phyloP scores from a whole-genome alignment of 2,888 invertebrate species.

The Diaperis boleti region DNA sequence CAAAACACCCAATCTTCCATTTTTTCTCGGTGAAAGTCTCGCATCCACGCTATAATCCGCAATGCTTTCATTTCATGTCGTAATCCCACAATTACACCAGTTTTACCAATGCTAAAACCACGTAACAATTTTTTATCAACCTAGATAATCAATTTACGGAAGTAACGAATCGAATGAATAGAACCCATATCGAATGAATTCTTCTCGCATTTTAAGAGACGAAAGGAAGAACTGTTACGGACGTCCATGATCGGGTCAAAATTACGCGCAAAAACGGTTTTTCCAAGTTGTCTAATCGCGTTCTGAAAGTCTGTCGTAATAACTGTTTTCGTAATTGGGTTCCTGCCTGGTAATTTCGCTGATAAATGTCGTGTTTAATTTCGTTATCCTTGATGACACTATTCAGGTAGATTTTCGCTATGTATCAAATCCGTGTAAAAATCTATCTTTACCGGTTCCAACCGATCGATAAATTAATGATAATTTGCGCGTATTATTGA shows the following conservation, averaged over 20 bases:
- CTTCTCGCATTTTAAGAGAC: too few relatives aligned
- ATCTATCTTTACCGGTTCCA: too few relatives aligned
- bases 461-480: neutral
- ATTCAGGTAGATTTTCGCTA: neutral
- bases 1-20: neutral
- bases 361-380: too few relatives aligned
- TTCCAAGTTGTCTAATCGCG: neutral
- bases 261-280: neutral
- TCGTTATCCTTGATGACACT: neutral
- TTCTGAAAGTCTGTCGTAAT: too few relatives aligned
- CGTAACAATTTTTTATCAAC: neutral
- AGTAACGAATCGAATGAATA: neutral
- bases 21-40: neutral
- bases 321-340: too few relatives aligned
- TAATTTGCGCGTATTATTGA: neutral
- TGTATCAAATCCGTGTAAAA: too few relatives aligned
- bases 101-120: neutral
- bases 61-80: constrained; percentile 5
- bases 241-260: too few relatives aligned
- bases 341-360: too few relatives aligned
- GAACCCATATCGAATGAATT: too few relatives aligned
- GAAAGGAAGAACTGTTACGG: too few relatives aligned
- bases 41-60: constrained; percentile 2
- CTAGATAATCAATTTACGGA: neutral
- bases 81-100: neutral